Evolutionary conservation across 2,113 vertebrate genomes (phyloP).

Genomic region (Mormoops blainvillei): DNA sequence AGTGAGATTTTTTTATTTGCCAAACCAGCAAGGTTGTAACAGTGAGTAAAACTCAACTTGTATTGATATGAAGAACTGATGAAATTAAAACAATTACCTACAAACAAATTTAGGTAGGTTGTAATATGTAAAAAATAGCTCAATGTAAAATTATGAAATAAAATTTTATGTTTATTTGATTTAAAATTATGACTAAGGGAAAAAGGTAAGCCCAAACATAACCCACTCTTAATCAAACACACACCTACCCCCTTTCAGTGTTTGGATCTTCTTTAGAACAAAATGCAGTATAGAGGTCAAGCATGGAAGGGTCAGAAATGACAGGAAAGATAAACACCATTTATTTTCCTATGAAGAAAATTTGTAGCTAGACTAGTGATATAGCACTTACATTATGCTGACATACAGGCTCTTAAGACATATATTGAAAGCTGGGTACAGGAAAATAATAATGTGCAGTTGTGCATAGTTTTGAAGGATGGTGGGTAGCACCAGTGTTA

Average conservation of each 20-base stretch:
- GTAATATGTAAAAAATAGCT: not conserved
- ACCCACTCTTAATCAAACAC: not conserved
- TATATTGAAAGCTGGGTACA: conserved; percentile 42
- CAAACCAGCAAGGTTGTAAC: not conserved
- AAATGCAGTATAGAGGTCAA: not conserved
- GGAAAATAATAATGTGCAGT: conserved; percentile 53
- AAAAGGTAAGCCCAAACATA: not conserved
- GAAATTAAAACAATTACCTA: not conserved
- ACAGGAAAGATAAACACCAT: conserved; percentile 63
- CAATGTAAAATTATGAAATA: not conserved
- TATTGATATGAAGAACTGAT: not conserved
- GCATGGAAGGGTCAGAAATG: conserved; percentile 15
- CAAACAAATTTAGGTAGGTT: not conserved
- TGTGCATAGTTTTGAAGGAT: conserved; percentile 61
- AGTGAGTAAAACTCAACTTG: not conserved
- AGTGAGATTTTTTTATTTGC: not conserved
- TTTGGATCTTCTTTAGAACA: conserved; percentile 33
- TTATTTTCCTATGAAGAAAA: conserved; percentile 55
- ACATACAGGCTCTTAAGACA: conserved; percentile 49
- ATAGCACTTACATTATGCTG: conserved; percentile 52
- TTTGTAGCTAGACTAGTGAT: conserved; percentile 36
- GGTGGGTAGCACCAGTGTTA: not conserved
- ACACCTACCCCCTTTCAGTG: not conserved
- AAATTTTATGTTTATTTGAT: not conserved
- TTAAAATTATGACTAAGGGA: not conserved